Evolutionary conservation across 2,113 vertebrate species (phyloP).

Genomic region (Cyprinodon brontotheroides): DNA sequence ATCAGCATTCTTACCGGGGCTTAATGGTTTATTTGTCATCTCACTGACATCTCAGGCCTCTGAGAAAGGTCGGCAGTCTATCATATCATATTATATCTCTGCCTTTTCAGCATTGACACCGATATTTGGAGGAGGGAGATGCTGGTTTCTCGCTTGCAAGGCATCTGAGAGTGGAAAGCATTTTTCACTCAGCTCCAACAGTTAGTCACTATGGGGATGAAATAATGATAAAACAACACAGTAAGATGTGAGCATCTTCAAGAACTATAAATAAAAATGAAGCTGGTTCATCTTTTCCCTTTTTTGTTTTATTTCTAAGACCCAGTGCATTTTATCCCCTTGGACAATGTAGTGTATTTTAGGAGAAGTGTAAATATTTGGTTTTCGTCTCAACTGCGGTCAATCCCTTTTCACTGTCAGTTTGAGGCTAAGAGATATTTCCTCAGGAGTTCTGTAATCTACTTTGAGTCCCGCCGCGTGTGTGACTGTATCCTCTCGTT

Average conservation of each 20-base stretch:
- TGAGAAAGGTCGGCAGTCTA: conserved; percentile 76
- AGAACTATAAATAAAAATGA: conserved; percentile 33
- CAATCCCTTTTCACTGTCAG: conserved; percentile 58
- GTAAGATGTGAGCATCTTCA: conserved; percentile 12
- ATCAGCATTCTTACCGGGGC: conserved; percentile 59
- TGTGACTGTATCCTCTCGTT: conserved; percentile 37
- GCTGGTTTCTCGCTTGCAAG: conserved; percentile 40
- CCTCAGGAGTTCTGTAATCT: conserved; percentile 68
- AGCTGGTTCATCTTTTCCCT: conserved; percentile 32
- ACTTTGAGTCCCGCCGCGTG: conserved; percentile 51
- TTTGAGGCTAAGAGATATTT: conserved; percentile 51
- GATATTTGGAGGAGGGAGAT: conserved; percentile 25
- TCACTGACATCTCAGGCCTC: conserved; percentile 66
- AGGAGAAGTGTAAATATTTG: conserved; percentile 54
- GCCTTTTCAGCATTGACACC: conserved; percentile 65
- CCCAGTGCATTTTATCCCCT: conserved; percentile 23
- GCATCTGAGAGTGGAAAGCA: conserved; percentile 49
- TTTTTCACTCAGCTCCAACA: conserved; percentile 48
- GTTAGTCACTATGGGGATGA: conserved; percentile 43
- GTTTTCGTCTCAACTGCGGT: conserved; percentile 45
- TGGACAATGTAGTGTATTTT: conserved; percentile 18
- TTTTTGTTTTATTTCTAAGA: conserved; percentile 18
- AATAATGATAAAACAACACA: conserved; percentile 58
- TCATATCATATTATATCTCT: conserved; percentile 70
- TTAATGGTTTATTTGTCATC: conserved; percentile 77